Evolutionary conservation across 2,888 invertebrate species (phyloP), one percentile per base, ranked within the genome.

Genomic region (Diloba caeruleocephala): DNA sequence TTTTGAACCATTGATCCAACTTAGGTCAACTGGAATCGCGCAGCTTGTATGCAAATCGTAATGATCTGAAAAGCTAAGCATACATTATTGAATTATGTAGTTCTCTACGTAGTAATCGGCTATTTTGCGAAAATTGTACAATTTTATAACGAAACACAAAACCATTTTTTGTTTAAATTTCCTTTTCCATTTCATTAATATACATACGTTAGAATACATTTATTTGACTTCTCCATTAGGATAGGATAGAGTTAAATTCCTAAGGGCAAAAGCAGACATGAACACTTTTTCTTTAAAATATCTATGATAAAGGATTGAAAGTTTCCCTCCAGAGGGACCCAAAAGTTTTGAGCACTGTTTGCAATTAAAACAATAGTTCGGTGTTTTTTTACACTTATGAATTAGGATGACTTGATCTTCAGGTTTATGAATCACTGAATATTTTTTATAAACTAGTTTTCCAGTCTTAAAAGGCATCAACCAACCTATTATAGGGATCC

Each of bases 361-460:
- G 31, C 51, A 48, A 43, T 60, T 71, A 68, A 71, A 74, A 74
- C 50, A 71, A 71, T 74, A 67, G 75, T 71, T 74, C 8, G 34
- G 8, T 33, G 28, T 36, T 50, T 59, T 31, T 62, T 45, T 19
- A 34, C 42, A 29, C 38, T 57, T 39, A 55, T 44, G 46, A 64
- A 56, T 33, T 60, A 36, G 13, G 28, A 50, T 15, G 12, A 28
- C n/a, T n/a, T n/a, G n/a, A n/a, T n/a, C n/a, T n/a, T 23, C 26
- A 31, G 12, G 34, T 45, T 46, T 3, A 10, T 5, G n/a, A n/a
- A n/a, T n/a, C n/a, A n/a, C 26, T 26, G 26, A 10, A 26, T 0
- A 26, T 10, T 26, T 2, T 19, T n/a, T 26, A n/a, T 23, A 23
- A 9, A 3, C 9, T 26, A 3, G 10, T 1, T 10, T 4, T 3